Percentiles rank a stretch among this genome's conserved stretches.
Conservation (phyloP, 2,113 vertebrate species). For the Bubo scandiacus region DNA sequence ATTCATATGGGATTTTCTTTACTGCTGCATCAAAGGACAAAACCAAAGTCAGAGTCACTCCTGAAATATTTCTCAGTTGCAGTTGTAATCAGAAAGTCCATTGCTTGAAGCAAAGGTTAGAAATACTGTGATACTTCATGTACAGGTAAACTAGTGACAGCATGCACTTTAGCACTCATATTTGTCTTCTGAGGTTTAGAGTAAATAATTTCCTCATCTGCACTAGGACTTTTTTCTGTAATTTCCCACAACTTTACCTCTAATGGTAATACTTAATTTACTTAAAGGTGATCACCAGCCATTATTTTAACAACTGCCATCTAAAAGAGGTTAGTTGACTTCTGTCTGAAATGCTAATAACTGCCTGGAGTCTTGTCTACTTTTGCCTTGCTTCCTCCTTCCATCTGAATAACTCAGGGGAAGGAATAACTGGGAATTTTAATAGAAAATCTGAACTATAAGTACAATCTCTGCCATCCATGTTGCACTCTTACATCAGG, state of each 20-base stretch:
- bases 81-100: not conserved
- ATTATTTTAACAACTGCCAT: not conserved
- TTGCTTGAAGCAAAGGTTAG: not conserved
- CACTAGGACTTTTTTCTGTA: not conserved
- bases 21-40: not conserved
- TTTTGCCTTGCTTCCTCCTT: not conserved
- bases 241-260: not conserved
- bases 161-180: not conserved
- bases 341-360: slow-evolving; percentile 10
- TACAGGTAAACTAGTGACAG: not conserved
- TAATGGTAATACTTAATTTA: not conserved
- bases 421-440: not conserved
- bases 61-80: not conserved
- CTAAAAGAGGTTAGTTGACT: not conserved
- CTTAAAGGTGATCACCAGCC: not conserved
- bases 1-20: not conserved
- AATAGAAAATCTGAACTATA: not conserved
- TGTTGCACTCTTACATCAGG: not conserved
- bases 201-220: not conserved
- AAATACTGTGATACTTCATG: not conserved
- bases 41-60: not conserved
- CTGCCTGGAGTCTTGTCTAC: not conserved
- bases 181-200: not conserved
- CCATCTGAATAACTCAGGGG: not conserved
- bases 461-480: not conserved